These are phyloP conservation scores for Stenchaetothrips biformis DNA, from an alignment of 2,888 invertebrate species.

Conservation along the genomic window DNA sequence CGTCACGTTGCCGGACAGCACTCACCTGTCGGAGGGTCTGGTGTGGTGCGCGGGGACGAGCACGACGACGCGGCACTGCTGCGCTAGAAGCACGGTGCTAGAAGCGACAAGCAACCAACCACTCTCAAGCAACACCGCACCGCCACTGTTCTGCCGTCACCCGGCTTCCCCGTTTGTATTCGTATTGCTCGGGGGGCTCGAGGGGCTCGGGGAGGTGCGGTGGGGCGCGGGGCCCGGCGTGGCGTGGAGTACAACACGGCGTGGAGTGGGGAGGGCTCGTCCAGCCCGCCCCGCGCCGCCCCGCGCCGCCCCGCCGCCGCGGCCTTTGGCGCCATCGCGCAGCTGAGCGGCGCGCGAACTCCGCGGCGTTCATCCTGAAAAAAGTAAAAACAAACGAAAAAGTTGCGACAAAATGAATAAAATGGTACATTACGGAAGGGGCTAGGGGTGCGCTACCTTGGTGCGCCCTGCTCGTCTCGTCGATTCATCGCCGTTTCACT, in stretches of 20 bases:
- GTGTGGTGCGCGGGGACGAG: neutral
- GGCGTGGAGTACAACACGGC: neutral
- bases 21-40: too few relatives aligned
- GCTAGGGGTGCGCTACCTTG: too few relatives aligned
- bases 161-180: conserved; percentile 24
- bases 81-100: neutral
- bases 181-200: neutral
- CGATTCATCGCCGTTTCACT: too few relatives aligned
- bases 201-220: neutral
- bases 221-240: neutral
- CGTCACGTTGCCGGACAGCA: too few relatives aligned
- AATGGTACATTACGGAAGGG: too few relatives aligned
- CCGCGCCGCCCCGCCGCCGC: neutral
- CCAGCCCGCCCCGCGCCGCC: neutral
- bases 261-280: neutral
- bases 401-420: too few relatives aligned
- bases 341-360: neutral
- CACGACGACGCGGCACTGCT: neutral
- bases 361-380: too few relatives aligned
- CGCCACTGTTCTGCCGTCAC: neutral
- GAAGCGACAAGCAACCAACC: neutral
- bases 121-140: neutral
- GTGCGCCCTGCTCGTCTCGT: too few relatives aligned
- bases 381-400: too few relatives aligned
- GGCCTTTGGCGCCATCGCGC: neutral